Percentiles rank a stretch among this genome's conserved stretches.
Evolutionary conservation across 2,113 vertebrate species (phyloP).

Genomic region (Seriola quinqueradiata): DNA sequence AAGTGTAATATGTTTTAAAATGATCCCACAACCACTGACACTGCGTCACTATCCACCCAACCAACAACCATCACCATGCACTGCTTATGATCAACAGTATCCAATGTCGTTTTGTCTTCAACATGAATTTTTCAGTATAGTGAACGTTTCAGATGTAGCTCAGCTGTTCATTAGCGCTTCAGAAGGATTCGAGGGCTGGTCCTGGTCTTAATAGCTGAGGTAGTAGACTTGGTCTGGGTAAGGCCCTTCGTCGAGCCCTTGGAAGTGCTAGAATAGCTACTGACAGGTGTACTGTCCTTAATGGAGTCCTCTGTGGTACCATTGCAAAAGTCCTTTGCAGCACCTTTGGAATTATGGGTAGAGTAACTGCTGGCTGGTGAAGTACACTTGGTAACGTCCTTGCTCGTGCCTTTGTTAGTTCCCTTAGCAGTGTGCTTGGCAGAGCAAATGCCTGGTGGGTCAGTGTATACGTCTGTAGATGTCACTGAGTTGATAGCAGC

Average conservation of each 20-base stretch:
- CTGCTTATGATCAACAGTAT: background rate
- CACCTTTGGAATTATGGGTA: conserved; percentile 43
- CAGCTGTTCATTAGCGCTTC: conserved; percentile 37
- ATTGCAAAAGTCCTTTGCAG: conserved; percentile 42
- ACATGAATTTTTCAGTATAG: background rate
- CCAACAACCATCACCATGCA: background rate
- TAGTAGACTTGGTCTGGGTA: conserved; percentile 56
- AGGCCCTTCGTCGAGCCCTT: conserved; percentile 54
- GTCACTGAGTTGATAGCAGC: conserved; percentile 48
- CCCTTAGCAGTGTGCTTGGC: conserved; percentile 39
- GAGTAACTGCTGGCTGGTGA: conserved; percentile 40
- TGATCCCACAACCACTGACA: background rate
- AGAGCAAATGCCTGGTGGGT: conserved; percentile 29
- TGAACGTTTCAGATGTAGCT: background rate
- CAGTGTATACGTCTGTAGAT: background rate
- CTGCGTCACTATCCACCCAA: background rate
- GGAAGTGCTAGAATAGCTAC: conserved; percentile 50
- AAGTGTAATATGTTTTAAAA: background rate
- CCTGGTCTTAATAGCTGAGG: conserved; percentile 71
- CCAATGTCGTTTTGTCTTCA: background rate
- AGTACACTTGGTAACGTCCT: conserved; percentile 36
- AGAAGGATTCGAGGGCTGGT: conserved; percentile 62
- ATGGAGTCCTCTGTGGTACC: background rate
- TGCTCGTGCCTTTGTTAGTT: conserved; percentile 37
- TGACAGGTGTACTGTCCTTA: conserved; percentile 12